A percentile compares a stretch with the other conserved stretches of the same genome.
phyloP scores from a whole-genome alignment of 2,888 invertebrate species.

The Leuctra nigra region DNA sequence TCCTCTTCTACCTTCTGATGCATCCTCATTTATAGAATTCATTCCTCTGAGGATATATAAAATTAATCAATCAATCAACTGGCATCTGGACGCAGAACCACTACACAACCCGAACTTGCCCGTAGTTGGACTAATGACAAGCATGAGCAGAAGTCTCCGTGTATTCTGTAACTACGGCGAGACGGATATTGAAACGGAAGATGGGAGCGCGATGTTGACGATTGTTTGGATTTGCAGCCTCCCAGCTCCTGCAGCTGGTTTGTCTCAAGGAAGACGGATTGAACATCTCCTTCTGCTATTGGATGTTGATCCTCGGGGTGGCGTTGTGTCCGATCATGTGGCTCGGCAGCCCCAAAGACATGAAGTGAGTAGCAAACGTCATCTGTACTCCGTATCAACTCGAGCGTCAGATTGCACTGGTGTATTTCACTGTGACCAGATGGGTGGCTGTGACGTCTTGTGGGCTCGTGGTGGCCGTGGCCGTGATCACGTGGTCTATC shows the following conservation, averaged over 20 bases:
- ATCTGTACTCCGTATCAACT: too few relatives aligned
- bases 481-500: conserved; percentile 58
- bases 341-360: conserved; percentile 86
- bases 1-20: too few relatives aligned
- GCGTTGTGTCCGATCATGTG: conserved; percentile 75
- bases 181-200: too few relatives aligned
- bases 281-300: conserved; percentile 71
- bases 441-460: conserved; percentile 59
- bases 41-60: too few relatives aligned
- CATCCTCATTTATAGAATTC: too few relatives aligned
- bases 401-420: too few relatives aligned
- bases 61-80: too few relatives aligned
- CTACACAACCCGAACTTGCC: too few relatives aligned
- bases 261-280: conserved; percentile 62
- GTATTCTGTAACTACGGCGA: too few relatives aligned
- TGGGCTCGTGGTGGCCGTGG: conserved; percentile 54
- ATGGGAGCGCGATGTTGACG: not conserved
- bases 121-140: too few relatives aligned
- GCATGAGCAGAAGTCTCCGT: too few relatives aligned
- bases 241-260: conserved; percentile 72
- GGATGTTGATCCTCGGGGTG: conserved; percentile 69
- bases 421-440: conserved; percentile 42
- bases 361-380: conserved; percentile 71
- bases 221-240: conserved; percentile 45
- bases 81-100: too few relatives aligned